phyloP scores from a whole-genome alignment of 2,888 invertebrate genomes.

The Plebejus argus region DNA sequence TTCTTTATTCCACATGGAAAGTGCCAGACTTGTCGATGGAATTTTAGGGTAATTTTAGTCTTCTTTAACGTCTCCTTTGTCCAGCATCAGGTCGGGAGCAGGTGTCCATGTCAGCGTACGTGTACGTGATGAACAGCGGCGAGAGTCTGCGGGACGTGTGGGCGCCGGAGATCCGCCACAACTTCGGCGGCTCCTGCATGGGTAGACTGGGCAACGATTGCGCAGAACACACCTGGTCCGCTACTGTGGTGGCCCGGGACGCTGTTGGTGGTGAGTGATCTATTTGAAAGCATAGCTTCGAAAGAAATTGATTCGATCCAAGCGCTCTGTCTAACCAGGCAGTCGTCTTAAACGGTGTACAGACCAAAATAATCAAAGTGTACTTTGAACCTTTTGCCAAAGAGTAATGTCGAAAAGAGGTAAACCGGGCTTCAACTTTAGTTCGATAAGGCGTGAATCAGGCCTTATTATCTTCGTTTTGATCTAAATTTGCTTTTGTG shows the following conservation, averaged over 20 bases:
- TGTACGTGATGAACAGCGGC: slow-evolving; percentile 60
- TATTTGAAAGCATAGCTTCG: background rate
- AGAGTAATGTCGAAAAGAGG: too few relatives aligned
- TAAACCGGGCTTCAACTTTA: too few relatives aligned
- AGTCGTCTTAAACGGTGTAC: background rate
- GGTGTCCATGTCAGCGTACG: slow-evolving; percentile 64
- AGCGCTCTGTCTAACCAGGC: background rate
- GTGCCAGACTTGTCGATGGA: background rate
- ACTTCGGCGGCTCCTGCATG: slow-evolving; percentile 83
- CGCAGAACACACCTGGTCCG: slow-evolving; percentile 84
- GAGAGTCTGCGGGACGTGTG: slow-evolving; percentile 66
- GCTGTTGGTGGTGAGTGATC: slow-evolving; percentile 77
- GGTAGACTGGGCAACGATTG: slow-evolving; percentile 80
- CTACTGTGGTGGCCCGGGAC: slow-evolving; percentile 85
- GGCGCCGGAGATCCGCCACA: slow-evolving; percentile 82
- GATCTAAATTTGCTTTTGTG: too few relatives aligned
- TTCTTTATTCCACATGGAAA: background rate
- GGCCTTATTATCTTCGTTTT: too few relatives aligned
- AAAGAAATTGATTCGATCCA: background rate
- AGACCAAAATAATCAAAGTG: background rate
- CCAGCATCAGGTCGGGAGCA: slow-evolving; percentile 58
- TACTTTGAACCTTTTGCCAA: too few relatives aligned
- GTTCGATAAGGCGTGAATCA: too few relatives aligned
- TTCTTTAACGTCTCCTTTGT: background rate
- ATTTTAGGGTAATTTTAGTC: background rate